These are phyloP conservation scores for Tholera decimalis DNA, from an alignment of 2,888 invertebrate genomes.

Conservation along the genomic window DNA sequence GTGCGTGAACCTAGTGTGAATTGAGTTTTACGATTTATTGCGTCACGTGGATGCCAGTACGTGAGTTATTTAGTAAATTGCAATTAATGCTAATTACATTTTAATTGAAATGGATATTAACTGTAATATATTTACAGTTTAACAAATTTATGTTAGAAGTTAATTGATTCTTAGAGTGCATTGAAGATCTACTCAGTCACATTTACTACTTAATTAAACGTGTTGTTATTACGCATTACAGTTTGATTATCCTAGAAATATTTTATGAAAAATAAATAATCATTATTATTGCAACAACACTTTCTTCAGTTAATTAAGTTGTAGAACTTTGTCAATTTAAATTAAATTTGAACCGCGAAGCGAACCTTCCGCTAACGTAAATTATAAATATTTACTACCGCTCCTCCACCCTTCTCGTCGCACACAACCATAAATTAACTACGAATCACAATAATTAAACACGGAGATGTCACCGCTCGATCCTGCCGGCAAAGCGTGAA, in stretches of 20 bases:
- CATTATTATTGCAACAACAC: constrained; percentile 16
- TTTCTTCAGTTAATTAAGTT: constrained; percentile 19
- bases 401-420: constrained; percentile 68
- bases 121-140: constrained; percentile 29
- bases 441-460: constrained; percentile 60
- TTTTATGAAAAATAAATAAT: neutral
- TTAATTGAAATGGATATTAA: constrained; percentile 62
- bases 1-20: constrained; percentile 73
- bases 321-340: constrained; percentile 35
- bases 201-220: constrained; percentile 1
- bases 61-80: constrained; percentile 66
- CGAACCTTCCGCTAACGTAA: constrained; percentile 51
- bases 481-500: constrained; percentile 53
- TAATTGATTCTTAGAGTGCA: constrained; percentile 23
- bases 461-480: constrained; percentile 71
- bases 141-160: constrained; percentile 28
- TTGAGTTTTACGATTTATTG: constrained; percentile 73
- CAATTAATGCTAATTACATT: constrained; percentile 70
- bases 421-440: constrained; percentile 63
- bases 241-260: constrained; percentile 4
- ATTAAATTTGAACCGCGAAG: constrained; percentile 48
- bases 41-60: constrained; percentile 81
- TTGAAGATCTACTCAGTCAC: constrained; percentile 9
- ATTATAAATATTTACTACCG: constrained; percentile 64
- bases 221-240: neutral